These are phyloP conservation scores for Euleptes europaea DNA, from an alignment of 2,113 vertebrate species.

Conservation along the genomic window DNA sequence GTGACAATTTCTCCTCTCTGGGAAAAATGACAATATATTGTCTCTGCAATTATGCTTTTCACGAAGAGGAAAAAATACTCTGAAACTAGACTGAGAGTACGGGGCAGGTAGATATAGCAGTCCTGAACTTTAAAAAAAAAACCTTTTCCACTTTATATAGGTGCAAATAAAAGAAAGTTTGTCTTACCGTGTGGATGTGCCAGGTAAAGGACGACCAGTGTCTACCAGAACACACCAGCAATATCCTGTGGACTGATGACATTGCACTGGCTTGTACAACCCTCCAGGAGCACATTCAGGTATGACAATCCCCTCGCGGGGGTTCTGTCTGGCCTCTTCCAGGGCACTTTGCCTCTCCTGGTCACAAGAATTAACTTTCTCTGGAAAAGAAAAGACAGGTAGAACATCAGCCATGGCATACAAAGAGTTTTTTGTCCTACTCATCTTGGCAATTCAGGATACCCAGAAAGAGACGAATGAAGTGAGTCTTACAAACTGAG, in stretches of 20 bases:
- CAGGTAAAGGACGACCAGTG: slow-evolving; percentile 93
- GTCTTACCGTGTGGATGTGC: slow-evolving; percentile 94
- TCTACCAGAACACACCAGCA: slow-evolving; percentile 98
- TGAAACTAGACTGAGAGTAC: background rate
- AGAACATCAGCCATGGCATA: background rate
- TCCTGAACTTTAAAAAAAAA: background rate
- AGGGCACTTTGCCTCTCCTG: slow-evolving; percentile 93
- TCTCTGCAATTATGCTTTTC: background rate
- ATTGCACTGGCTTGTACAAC: slow-evolving; percentile 94
- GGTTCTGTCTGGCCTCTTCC: slow-evolving; percentile 88
- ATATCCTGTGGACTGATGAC: slow-evolving; percentile 98
- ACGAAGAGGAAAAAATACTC: background rate
- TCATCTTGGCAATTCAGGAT: background rate
- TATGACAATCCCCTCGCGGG: slow-evolving; percentile 90
- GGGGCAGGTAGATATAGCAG: background rate
- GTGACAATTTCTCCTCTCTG: background rate
- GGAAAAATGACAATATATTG: background rate
- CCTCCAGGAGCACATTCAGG: slow-evolving; percentile 92
- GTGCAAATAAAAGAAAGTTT: background rate
- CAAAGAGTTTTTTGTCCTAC: background rate
- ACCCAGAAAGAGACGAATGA: background rate
- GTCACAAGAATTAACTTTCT: slow-evolving; percentile 96
- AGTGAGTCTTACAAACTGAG: background rate
- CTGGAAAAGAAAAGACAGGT: slow-evolving; percentile 76
- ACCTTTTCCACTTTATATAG: background rate